phyloP scores from a whole-genome alignment of 2,888 invertebrate species.

The Pyrochroa serraticornis region DNA sequence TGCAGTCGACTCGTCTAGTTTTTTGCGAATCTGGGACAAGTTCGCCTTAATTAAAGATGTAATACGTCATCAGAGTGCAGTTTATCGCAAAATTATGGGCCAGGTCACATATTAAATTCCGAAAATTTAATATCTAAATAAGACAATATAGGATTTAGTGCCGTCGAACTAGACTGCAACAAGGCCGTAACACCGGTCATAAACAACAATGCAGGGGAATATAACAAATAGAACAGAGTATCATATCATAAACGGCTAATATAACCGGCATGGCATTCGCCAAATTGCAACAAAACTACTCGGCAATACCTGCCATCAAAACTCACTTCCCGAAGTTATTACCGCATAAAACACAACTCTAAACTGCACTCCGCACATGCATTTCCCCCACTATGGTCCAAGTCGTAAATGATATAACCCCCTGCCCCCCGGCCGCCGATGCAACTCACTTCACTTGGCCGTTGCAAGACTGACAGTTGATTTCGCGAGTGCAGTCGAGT shows the following conservation, averaged over 20 bases:
- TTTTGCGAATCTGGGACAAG: no score
- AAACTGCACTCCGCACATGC: conserved; percentile 59
- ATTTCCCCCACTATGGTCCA: conserved; percentile 50
- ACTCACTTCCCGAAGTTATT: conserved; percentile 58
- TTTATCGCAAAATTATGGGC: conserved; percentile 15
- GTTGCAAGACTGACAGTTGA: conserved; percentile 57
- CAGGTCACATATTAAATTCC: conserved; percentile 45
- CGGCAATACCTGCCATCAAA: conserved; percentile 56
- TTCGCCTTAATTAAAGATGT: conserved; percentile 7
- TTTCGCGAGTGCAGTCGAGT: conserved; percentile 38
- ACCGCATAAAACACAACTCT: conserved; percentile 57
- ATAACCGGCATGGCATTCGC: conserved; percentile 51
- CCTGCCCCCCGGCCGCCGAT: conserved; percentile 52
- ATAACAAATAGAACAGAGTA: conserved; percentile 55
- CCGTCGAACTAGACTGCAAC: conserved; percentile 36
- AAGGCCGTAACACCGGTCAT: conserved; percentile 37
- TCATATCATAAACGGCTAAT: conserved; percentile 54
- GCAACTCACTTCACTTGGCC: conserved; percentile 57
- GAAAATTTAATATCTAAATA: conserved; percentile 52
- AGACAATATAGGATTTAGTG: conserved; percentile 48
- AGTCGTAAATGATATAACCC: conserved; percentile 54
- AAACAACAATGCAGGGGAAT: conserved; percentile 48
- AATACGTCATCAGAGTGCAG: conserved; percentile 1
- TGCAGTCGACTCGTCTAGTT: no score
- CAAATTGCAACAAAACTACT: conserved; percentile 53